A percentile compares a stretch with the other conserved stretches of the same genome.
Conservation (phyloP, 23 tunicate species). For the Ascidia mentula region DNA sequence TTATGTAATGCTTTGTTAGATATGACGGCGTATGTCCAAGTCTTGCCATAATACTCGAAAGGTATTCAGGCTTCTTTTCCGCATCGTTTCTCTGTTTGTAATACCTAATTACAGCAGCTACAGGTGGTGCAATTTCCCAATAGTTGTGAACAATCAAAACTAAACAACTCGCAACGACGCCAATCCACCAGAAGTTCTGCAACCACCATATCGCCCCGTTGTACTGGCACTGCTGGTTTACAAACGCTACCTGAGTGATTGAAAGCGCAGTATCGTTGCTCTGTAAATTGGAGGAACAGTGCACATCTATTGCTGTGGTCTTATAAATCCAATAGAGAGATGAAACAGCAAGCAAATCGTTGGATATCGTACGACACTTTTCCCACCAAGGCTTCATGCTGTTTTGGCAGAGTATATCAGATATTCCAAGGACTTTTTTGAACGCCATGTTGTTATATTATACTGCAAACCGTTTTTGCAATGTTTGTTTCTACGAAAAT, state of each 20-base stretch:
- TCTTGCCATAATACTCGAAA: too few species aligned
- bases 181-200: neutral
- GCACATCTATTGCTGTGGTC: neutral
- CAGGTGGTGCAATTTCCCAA: neutral
- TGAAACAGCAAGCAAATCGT: neutral
- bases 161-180: neutral
- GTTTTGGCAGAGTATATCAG: too few species aligned
- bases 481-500: too few species aligned
- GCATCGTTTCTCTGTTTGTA: neutral
- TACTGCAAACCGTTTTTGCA: too few species aligned
- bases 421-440: too few species aligned
- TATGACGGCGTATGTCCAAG: too few species aligned
- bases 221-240: neutral
- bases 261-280: neutral
- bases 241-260: neutral
- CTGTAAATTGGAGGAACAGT: neutral
- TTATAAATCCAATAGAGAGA: neutral
- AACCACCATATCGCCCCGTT: neutral
- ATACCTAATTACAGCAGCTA: neutral
- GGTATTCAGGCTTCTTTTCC: too few species aligned
- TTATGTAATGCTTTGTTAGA: neutral
- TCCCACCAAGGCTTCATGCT: conserved; percentile 4
- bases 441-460: too few species aligned
- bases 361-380: neutral
- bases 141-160: neutral